phyloP scores from a whole-genome alignment of 2,113 vertebrate genomes.

The Apaloderma vittatum region DNA sequence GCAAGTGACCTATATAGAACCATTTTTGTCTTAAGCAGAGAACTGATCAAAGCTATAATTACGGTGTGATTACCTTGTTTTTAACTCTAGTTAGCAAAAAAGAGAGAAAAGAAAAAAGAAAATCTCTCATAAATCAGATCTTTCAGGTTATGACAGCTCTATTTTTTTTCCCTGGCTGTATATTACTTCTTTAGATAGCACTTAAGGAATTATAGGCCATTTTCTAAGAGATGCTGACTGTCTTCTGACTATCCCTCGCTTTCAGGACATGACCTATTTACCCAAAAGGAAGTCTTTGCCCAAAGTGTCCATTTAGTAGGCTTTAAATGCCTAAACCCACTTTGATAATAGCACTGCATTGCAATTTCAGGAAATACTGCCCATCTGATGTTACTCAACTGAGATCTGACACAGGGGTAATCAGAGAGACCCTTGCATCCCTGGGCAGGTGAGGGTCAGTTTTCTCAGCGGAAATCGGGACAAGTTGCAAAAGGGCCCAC shows the following conservation, averaged over 20 bases:
- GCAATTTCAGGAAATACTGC: not conserved
- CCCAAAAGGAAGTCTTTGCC: not conserved
- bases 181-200: constrained; percentile 3
- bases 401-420: not conserved
- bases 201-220: not conserved
- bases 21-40: constrained; percentile 65
- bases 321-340: not conserved
- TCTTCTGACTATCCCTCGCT: not conserved
- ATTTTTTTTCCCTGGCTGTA: not conserved
- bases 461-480: not conserved
- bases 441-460: not conserved
- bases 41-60: constrained; percentile 76
- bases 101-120: not conserved
- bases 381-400: not conserved
- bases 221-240: not conserved
- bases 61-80: constrained; percentile 69
- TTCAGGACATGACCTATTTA: not conserved
- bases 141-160: constrained; percentile 26
- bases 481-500: not conserved
- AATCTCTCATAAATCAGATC: constrained; percentile 39
- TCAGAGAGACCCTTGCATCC: accelerated
- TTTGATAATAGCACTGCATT: not conserved
- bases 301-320: not conserved
- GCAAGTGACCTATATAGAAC: constrained; percentile 69
- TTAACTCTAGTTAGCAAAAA: constrained; percentile 66